Evolutionary conservation across 64 coral and sea anemone genomes (phyloP), one percentile per base, ranked within the genome.

Genomic region (Montipora efflorescens): DNA sequence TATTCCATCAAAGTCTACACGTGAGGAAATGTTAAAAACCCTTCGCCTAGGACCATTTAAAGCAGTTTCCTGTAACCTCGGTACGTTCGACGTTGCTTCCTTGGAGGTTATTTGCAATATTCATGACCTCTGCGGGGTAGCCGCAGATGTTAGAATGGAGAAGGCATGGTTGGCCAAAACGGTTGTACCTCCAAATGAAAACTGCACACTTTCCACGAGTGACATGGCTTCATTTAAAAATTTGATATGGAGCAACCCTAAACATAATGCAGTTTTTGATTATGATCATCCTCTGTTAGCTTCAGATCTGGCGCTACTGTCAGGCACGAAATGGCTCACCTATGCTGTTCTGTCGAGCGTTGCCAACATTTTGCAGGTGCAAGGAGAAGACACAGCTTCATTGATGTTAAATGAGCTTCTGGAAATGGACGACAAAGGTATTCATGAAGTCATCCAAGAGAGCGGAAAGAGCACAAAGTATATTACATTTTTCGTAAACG

Each of bases 361-460:
- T 74, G 79, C 67, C n/a, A 48, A 91, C 5, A 74, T 83, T 55
- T 8, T 88, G 22, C 86, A 88, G 46, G 22, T 16, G n/a, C 44
- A 75, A 57, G 53, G 21, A 7, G 75, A 12, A 5, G 48, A 74
- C 23, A 88, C 86, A 75, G 70, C 48, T 75, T 64, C 21, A 46
- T 45, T 92, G 45, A 92, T 92, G 70, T 71, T 92, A 19, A 92
- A 92, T 85, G 81, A 92, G 55, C 23, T 92, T 76, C 28, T 92
- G 8, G 16, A 74, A 64, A 92, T 92, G 80, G 68, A 92, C 23
- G 80, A 53, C 64, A 25, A 92, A 19, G 46, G 45, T 7, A 48
- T 81, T 76, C 25, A 15, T n/a, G 15, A 46, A 57, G 48, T 80
- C 47, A 70, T 79, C 21, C 74, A 46, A 76, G 68, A 75, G 69